Evolutionary conservation across 2,113 vertebrate genomes (phyloP).

Genomic region (Zosterops hypoxanthus): DNA sequence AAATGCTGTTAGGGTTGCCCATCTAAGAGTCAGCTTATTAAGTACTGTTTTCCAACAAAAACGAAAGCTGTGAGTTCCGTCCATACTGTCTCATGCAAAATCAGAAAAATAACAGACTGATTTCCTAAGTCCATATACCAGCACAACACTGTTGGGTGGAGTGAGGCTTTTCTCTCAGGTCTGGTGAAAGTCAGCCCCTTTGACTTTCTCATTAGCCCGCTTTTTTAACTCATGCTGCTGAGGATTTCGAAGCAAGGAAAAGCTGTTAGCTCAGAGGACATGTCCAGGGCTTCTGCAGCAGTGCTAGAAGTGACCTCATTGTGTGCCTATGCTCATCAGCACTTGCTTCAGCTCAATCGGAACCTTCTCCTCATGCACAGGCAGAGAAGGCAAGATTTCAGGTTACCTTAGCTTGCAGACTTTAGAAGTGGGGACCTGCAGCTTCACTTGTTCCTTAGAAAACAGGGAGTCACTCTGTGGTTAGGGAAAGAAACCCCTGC

Average conservation of each 20-base stretch:
- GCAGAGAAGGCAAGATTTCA: not conserved
- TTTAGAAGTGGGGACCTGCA: fast-evolving
- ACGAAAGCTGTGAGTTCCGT: not conserved
- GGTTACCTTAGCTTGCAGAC: not conserved
- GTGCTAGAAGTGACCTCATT: not conserved
- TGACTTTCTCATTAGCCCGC: not conserved
- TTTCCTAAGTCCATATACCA: not conserved
- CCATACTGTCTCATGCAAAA: not conserved
- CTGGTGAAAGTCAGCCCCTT: not conserved
- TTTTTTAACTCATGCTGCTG: not conserved
- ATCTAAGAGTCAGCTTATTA: not conserved
- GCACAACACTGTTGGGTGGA: not conserved
- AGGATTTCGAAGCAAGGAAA: not conserved
- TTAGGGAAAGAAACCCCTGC: not conserved
- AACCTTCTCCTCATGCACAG: not conserved
- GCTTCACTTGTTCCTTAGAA: not conserved
- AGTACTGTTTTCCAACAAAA: not conserved
- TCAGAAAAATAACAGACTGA: not conserved
- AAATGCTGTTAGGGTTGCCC: not conserved
- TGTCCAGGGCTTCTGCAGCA: not conserved
- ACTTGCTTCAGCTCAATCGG: not conserved
- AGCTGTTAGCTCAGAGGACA: not conserved
- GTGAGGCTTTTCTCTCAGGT: not conserved
- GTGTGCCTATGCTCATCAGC: fast-evolving
- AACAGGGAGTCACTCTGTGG: not conserved